phyloP scores from a whole-genome alignment of 2,113 vertebrate genomes.

The Limnothrissa miodon region DNA sequence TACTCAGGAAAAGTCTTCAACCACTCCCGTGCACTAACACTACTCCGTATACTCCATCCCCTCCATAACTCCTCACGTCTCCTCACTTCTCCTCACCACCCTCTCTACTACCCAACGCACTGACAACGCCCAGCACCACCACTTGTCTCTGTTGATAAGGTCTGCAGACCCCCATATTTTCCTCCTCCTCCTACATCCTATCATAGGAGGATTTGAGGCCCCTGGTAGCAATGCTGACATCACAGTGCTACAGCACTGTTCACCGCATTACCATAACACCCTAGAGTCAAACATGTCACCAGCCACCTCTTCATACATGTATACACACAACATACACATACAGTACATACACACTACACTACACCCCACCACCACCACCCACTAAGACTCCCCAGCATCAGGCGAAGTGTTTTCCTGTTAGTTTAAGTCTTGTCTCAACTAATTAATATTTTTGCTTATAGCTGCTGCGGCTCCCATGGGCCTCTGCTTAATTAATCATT shows the following conservation, averaged over 20 bases:
- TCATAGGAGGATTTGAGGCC: neutral
- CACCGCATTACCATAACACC: neutral
- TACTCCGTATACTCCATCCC: slow-evolving; percentile 37
- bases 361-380: slow-evolving; percentile 20
- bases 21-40: neutral
- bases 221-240: neutral
- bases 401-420: slow-evolving; percentile 75
- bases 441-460: slow-evolving; percentile 83
- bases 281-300: slow-evolving; percentile 1
- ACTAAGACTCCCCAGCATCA: slow-evolving; percentile 56
- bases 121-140: neutral
- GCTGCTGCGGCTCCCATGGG: slow-evolving; percentile 69
- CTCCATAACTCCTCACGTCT: neutral
- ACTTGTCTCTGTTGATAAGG: neutral
- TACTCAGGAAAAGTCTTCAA: slow-evolving; percentile 60
- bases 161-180: neutral
- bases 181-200: neutral
- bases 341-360: slow-evolving; percentile 27
- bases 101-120: too few species aligned
- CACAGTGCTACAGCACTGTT: neutral
- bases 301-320: neutral
- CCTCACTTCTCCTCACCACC: neutral
- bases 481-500: slow-evolving; percentile 81
- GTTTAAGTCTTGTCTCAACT: slow-evolving; percentile 79
- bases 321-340: slow-evolving; percentile 32